Evolutionary conservation across 2,113 vertebrate genomes (phyloP), one percentile per base, ranked within the genome.

Genomic region (Alligator sinensis): DNA sequence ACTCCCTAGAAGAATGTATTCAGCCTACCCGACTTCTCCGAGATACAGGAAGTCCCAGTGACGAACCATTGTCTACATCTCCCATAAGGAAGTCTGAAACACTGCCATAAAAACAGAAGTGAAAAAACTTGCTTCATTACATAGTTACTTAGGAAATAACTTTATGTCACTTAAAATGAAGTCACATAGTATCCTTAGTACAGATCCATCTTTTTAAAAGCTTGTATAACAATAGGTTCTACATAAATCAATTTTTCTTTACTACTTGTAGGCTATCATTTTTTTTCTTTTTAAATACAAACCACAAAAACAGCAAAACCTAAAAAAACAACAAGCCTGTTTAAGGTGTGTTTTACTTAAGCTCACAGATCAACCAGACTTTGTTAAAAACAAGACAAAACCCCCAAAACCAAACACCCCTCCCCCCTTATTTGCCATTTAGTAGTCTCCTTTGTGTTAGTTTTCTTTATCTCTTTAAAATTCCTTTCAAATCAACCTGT

Each of bases 51-150:
- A 99, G 98, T 97, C 98, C 98, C 98, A 99, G 89, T 97, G 99
- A 98, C 60, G 99, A 98, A 96, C 98, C 98, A 98, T 98, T 99
- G 98, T 99, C 98, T 98, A 99, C 98, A 99, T 99, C 99, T 98
- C 99, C 99, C 99, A 99, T 99, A 98, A 99, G 99, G 98, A 99
- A 99, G 97, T 99, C 99, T 98, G 99, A 99, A 98, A 99, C 98
- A 96, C 99, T 99, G 98, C 84, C 80, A 97, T 79, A 64, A 74
- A 80, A 97, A 94, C 79, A 96, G 87, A 80, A 82, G 81, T 47
- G 87, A 82, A 85, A 54, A 82, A 74, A 75, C 89, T 92, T 93
- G 92, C 79, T 91, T 96, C 75, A 85, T 88, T 92, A 54, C 77
- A 79, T 60, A 27, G 6, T 92, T 27, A 91, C 30, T 74, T 47